Percentiles rank a stretch among this genome's conserved stretches.
Conservation (phyloP, 1,140 invertebrate genomes). For the Agrypnia vestita region DNA sequence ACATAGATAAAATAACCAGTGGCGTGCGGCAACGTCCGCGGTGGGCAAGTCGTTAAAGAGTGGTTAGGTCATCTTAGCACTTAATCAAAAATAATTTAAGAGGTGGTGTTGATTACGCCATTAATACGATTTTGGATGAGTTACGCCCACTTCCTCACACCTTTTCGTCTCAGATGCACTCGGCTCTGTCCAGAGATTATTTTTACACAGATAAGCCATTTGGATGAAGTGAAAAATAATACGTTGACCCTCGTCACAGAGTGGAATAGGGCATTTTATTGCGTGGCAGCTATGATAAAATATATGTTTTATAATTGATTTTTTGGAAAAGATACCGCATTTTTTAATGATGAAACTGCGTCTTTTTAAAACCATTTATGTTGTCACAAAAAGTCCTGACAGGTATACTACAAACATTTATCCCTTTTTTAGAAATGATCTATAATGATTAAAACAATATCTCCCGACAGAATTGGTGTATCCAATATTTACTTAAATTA, state of each 20-base stretch:
- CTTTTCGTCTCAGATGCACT: background rate
- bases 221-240: constrained; percentile 45
- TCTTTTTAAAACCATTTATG: too few relatives aligned
- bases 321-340: too few relatives aligned
- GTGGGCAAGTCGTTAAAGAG: constrained; percentile 9
- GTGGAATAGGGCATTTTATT: too few relatives aligned
- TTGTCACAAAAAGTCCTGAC: too few relatives aligned
- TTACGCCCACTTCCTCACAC: constrained; percentile 49
- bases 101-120: constrained; percentile 50
- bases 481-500: too few relatives aligned
- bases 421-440: too few relatives aligned
- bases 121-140: constrained; percentile 40
- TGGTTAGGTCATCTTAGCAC: constrained; percentile 46
- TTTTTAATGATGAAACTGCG: too few relatives aligned
- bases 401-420: too few relatives aligned
- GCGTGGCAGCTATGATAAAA: too few relatives aligned
- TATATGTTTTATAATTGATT: too few relatives aligned
- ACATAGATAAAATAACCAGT: constrained; percentile 22
- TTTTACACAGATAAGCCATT: constrained; percentile 15
- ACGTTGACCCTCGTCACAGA: constrained; percentile 48
- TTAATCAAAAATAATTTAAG: constrained; percentile 51
- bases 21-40: background rate
- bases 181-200: constrained; percentile 24
- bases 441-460: too few relatives aligned
- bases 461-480: too few relatives aligned